Percentiles rank a stretch among this genome's conserved stretches.
Conservation (phyloP, 2,888 invertebrate species). For the Dynastes grantii region DNA sequence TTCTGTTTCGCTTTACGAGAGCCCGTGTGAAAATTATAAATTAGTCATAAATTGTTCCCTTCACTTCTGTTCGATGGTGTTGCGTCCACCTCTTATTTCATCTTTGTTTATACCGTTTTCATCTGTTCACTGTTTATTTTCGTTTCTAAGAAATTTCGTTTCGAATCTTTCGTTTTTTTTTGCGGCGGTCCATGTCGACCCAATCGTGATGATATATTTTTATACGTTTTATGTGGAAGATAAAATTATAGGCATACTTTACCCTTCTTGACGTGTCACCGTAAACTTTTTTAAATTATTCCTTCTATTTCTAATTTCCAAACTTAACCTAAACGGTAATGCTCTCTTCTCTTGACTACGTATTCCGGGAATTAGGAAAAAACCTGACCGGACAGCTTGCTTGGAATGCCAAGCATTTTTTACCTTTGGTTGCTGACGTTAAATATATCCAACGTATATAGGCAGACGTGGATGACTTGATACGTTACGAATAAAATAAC, state of each 20-base stretch:
- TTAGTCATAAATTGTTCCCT: slow-evolving; percentile 25
- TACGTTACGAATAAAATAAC: background rate
- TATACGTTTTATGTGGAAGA: background rate
- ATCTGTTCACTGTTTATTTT: slow-evolving; percentile 9
- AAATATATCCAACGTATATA: slow-evolving; percentile 5
- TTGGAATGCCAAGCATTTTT: slow-evolving; percentile 34
- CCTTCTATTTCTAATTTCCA: slow-evolving; percentile 23
- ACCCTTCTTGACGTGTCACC: slow-evolving; percentile 11
- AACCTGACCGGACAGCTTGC: slow-evolving; percentile 39
- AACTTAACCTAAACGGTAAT: slow-evolving; percentile 11
- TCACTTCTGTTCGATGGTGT: background rate
- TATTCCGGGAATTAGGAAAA: slow-evolving; percentile 41
- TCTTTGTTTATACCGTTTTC: background rate
- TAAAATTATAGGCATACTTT: background rate
- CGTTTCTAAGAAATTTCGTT: background rate
- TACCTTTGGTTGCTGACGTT: slow-evolving; percentile 19
- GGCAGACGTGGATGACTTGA: slow-evolving; percentile 1
- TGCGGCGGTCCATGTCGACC: too few species aligned
- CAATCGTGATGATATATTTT: slow-evolving; percentile 8
- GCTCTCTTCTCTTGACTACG: background rate
- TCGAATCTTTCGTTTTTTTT: background rate
- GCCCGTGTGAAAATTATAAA: slow-evolving; percentile 37
- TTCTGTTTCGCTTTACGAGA: background rate
- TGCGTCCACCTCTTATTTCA: too few species aligned
- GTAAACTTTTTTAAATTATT: slow-evolving; percentile 19